A percentile compares a stretch with the other conserved stretches of the same genome.
phyloP scores from a whole-genome alignment of 2,888 invertebrate species.

The Eristalis pertinax region DNA sequence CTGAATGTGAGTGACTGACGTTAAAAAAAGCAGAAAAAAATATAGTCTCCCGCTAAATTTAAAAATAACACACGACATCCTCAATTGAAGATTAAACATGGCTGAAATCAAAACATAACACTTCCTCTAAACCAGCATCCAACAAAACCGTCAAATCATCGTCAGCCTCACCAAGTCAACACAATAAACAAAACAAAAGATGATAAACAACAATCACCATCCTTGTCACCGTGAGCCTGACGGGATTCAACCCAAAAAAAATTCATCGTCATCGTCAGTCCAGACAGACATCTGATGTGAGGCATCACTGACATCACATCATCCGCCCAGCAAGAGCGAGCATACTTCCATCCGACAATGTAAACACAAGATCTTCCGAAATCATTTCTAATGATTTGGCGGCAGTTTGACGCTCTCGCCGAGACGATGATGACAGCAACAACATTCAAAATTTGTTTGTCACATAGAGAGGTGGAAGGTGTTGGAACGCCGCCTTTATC shows the following conservation, averaged over 20 bases:
- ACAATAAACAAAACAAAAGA: conserved; percentile 6
- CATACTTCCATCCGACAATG: neutral
- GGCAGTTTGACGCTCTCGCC: conserved; percentile 16
- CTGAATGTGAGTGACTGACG: neutral
- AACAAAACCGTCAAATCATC: conserved; percentile 22
- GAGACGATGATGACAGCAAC: neutral
- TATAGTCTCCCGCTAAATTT: neutral
- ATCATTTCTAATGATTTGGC: conserved; percentile 37
- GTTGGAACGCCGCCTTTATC: conserved; percentile 67
- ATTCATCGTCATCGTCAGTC: conserved; percentile 5
- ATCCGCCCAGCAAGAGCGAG: neutral
- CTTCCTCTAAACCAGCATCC: neutral
- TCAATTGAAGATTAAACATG: conserved; percentile 42
- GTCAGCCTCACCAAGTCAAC: conserved; percentile 24
- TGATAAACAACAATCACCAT: conserved; percentile 36
- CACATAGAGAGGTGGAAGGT: conserved; percentile 48
- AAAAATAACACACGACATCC: neutral
- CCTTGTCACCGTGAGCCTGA: conserved; percentile 26
- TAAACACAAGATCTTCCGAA: conserved; percentile 10
- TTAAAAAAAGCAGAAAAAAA: neutral
- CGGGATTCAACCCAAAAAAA: conserved; percentile 23
- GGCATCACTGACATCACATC: neutral
- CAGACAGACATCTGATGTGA: neutral
- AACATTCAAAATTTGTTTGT: conserved; percentile 25
- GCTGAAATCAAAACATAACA: neutral